Evolutionary conservation across 2,797 vertebrate species (phyloP).

Genomic region (Leucoraja ocellata): DNA sequence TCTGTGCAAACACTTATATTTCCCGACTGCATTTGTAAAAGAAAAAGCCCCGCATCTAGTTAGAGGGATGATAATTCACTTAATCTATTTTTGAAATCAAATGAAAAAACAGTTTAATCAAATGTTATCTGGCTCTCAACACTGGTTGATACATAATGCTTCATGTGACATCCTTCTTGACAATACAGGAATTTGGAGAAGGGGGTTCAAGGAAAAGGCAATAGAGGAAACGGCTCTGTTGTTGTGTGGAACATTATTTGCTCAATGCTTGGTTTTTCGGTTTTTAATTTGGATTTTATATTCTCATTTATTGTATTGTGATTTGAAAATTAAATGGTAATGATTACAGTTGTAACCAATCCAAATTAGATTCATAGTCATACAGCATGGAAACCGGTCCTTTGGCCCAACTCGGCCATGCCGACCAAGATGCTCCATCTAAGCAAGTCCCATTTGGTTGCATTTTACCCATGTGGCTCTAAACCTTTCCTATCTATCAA

Average conservation of each 20-base stretch:
- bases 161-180: neutral
- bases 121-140: neutral
- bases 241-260: neutral
- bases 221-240: neutral
- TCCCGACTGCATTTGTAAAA: neutral
- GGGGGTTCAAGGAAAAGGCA: neutral
- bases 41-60: neutral
- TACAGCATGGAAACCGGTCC: no score
- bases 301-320: neutral
- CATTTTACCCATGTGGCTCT: no score
- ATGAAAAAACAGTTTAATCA: neutral
- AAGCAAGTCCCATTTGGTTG: no score
- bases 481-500: no score
- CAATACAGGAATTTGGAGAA: neutral
- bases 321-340: neutral
- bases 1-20: neutral
- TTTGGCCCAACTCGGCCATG: no score
- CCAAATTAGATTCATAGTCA: neutral
- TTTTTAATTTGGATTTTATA: neutral
- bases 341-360: neutral
- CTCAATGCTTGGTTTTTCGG: neutral
- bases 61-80: neutral
- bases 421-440: no score
- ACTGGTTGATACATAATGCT: neutral
- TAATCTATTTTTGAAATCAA: neutral